A percentile compares a stretch with the other conserved stretches of the same genome.
phyloP scores from a whole-genome alignment of 2,888 invertebrate genomes.

The Lymantria monacha region DNA sequence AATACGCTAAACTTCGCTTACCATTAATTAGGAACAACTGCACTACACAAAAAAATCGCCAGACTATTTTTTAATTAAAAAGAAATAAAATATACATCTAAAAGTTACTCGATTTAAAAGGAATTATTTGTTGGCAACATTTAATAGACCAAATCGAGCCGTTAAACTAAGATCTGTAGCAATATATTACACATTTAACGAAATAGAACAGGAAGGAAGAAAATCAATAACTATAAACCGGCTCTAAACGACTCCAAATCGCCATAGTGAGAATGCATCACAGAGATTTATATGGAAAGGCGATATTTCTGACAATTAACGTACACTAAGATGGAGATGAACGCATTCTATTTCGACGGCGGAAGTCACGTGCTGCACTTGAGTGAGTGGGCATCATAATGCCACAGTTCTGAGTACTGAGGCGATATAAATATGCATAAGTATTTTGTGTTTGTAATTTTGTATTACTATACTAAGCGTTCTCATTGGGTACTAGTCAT shows the following conservation, averaged over 20 bases:
- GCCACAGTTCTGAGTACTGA: slow-evolving; percentile 66
- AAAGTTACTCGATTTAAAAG: too few species aligned
- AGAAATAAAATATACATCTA: too few species aligned
- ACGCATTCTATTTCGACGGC: slow-evolving; percentile 64
- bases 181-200: slow-evolving; percentile 6
- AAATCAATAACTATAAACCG: slow-evolving; percentile 11
- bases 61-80: too few species aligned
- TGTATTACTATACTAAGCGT: slow-evolving; percentile 36
- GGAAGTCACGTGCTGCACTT: slow-evolving; percentile 67
- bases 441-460: slow-evolving; percentile 36
- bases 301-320: slow-evolving; percentile 20
- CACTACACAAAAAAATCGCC: too few species aligned
- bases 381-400: slow-evolving; percentile 61
- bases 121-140: too few species aligned
- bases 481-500: slow-evolving; percentile 32
- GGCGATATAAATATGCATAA: slow-evolving; percentile 64
- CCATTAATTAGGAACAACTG: too few species aligned
- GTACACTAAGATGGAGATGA: slow-evolving; percentile 29
- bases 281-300: slow-evolving; percentile 3
- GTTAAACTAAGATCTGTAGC: slow-evolving; percentile 28
- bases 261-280: not conserved
- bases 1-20: too few species aligned
- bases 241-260: not conserved
- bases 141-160: too few species aligned
- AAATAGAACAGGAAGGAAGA: slow-evolving; percentile 25